These are phyloP conservation scores for Hydrozoanthus gracilis DNA, from an alignment of 92 coral and sea anemone species.

Conservation along the genomic window DNA sequence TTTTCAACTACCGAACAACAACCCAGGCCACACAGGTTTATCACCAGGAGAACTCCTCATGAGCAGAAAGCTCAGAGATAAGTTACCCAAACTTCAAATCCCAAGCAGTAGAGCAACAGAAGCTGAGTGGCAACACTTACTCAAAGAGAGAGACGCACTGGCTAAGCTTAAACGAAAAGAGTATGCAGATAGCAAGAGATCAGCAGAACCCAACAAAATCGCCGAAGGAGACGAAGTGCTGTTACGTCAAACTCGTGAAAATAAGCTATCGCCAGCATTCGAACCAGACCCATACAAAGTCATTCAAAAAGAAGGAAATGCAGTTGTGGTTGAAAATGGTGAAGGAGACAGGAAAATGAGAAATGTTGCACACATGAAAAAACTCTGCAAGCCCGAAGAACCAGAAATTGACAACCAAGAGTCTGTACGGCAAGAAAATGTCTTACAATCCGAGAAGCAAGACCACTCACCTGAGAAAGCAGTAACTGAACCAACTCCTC, in stretches of 20 bases:
- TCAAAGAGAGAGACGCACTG: constrained; percentile 65
- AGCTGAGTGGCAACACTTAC: constrained; percentile 47
- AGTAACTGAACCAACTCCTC: background rate
- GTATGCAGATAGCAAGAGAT: constrained; percentile 59
- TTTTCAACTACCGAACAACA: constrained; percentile 66
- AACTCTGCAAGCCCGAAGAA: too few relatives aligned
- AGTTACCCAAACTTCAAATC: constrained; percentile 32
- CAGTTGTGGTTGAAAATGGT: constrained; percentile 56
- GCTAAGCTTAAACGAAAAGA: too few relatives aligned
- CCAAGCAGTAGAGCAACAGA: constrained; percentile 34
- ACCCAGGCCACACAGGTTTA: constrained; percentile 67
- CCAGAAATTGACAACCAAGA: constrained; percentile 25
- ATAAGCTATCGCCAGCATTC: constrained; percentile 56
- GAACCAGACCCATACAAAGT: constrained; percentile 63
- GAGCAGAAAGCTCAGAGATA: too few relatives aligned
- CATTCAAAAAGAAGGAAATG: constrained; percentile 62
- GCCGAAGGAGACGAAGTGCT: constrained; percentile 70
- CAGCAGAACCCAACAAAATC: constrained; percentile 59
- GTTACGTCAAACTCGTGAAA: constrained; percentile 57
- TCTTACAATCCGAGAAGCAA: too few relatives aligned
- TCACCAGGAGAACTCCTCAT: constrained; percentile 71
- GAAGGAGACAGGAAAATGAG: constrained; percentile 58
- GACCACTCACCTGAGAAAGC: background rate
- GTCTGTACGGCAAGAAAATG: constrained; percentile 57
- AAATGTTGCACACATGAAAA: too few relatives aligned